phyloP scores from a whole-genome alignment of 2,797 vertebrate species.

The Xenentodon cancila region DNA sequence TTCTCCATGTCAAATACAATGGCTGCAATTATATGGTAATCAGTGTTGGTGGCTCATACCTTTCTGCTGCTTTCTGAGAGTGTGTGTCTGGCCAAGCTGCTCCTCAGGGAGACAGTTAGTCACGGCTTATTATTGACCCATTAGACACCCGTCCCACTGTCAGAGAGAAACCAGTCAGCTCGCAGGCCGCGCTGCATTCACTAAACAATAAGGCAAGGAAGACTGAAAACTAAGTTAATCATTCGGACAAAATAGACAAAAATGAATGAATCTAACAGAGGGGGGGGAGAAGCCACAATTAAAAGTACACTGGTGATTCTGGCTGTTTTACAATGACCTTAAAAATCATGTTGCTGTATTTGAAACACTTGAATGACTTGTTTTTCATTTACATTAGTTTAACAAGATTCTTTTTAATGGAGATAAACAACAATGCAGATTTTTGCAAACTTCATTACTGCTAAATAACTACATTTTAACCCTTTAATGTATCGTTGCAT shows the following conservation, averaged over 20 bases:
- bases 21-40: constrained; percentile 94
- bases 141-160: constrained; percentile 81
- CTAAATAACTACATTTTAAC: too few relatives aligned
- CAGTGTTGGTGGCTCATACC: constrained; percentile 85
- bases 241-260: constrained; percentile 46
- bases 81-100: constrained; percentile 82
- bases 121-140: constrained; percentile 85
- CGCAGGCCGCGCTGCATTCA: constrained; percentile 65
- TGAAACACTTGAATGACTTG: too few relatives aligned
- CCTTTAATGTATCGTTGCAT: too few relatives aligned
- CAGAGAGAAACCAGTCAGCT: constrained; percentile 74
- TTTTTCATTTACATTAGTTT: too few relatives aligned
- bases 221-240: constrained; percentile 54
- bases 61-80: constrained; percentile 78
- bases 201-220: constrained; percentile 48
- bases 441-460: too few relatives aligned
- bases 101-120: constrained; percentile 84
- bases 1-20: constrained; percentile 89
- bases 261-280: constrained; percentile 33
- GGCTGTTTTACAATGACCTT: too few relatives aligned
- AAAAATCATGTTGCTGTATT: too few relatives aligned
- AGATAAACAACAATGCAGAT: too few relatives aligned
- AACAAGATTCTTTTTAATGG: too few relatives aligned
- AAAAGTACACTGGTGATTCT: too few relatives aligned
- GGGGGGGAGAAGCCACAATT: constrained; percentile 9